Evolutionary conservation across 2,113 vertebrate genomes (phyloP).

Genomic region (Gallinago undulata): DNA sequence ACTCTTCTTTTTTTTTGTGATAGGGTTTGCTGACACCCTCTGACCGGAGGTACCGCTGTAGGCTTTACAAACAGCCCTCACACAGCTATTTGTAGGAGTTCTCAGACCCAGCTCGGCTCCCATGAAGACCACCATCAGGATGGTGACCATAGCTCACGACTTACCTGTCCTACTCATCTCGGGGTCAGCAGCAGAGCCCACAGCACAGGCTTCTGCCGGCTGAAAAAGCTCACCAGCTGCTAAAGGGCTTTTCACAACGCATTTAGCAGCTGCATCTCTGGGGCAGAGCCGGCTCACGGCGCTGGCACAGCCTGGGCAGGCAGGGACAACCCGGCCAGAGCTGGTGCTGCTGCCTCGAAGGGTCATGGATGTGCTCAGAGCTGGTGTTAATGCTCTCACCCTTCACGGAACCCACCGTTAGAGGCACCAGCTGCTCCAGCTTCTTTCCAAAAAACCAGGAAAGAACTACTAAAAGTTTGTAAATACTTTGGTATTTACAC

Average conservation of each 20-base stretch:
- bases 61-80: not conserved
- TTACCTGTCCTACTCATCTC: slow-evolving; percentile 13
- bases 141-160: not conserved
- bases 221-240: not conserved
- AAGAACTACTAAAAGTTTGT: not conserved
- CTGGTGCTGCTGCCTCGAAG: not conserved
- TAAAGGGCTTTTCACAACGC: not conserved
- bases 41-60: not conserved
- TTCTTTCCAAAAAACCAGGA: not conserved
- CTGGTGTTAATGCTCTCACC: not conserved
- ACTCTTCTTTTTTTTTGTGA: not conserved
- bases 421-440: not conserved
- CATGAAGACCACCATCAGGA: rapidly evolving
- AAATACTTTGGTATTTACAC: not conserved
- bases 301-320: not conserved
- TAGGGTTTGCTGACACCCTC: slow-evolving; percentile 1
- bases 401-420: not conserved
- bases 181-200: not conserved
- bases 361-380: not conserved
- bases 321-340: not conserved
- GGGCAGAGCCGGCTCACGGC: not conserved
- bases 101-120: not conserved
- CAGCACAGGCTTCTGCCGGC: not conserved
- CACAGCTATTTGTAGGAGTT: not conserved
- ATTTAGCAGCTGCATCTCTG: not conserved